phyloP scores from a whole-genome alignment of 2,888 invertebrate genomes.

The Heteromyza rotundicornis region DNA sequence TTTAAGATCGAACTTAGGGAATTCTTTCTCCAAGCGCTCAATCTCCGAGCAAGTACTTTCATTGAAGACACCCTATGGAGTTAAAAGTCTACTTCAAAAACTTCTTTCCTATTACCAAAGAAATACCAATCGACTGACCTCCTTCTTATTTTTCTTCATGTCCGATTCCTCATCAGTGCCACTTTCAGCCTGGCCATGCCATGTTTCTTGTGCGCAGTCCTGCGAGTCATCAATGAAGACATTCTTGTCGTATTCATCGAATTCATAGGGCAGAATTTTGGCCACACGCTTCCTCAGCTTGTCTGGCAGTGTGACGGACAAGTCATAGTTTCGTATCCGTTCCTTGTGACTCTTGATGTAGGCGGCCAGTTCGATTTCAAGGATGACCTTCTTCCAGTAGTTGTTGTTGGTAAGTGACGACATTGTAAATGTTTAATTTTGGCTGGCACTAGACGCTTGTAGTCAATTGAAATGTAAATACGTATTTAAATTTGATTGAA shows the following conservation, averaged over 20 bases:
- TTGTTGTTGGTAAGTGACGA: too few species aligned
- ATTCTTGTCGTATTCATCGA: constrained; percentile 45
- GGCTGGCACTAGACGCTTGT: too few species aligned
- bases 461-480: too few species aligned
- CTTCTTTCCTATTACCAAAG: background rate
- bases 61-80: constrained; percentile 33
- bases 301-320: constrained; percentile 51
- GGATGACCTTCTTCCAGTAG: constrained; percentile 52
- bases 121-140: background rate
- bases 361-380: constrained; percentile 47
- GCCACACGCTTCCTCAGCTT: constrained; percentile 48
- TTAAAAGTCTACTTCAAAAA: background rate
- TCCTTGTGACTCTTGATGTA: constrained; percentile 28
- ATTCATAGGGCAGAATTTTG: constrained; percentile 52
- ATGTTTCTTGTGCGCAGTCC: constrained; percentile 23
- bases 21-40: constrained; percentile 50
- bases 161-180: constrained; percentile 34
- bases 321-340: constrained; percentile 43
- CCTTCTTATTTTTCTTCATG: background rate
- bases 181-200: too few species aligned
- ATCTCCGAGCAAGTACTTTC: constrained; percentile 57
- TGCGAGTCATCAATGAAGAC: constrained; percentile 48
- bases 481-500: too few species aligned
- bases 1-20: constrained; percentile 46
- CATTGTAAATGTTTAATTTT: too few species aligned